phyloP scores from a whole-genome alignment of 2,888 invertebrate genomes.

The Macrophya annulata region DNA sequence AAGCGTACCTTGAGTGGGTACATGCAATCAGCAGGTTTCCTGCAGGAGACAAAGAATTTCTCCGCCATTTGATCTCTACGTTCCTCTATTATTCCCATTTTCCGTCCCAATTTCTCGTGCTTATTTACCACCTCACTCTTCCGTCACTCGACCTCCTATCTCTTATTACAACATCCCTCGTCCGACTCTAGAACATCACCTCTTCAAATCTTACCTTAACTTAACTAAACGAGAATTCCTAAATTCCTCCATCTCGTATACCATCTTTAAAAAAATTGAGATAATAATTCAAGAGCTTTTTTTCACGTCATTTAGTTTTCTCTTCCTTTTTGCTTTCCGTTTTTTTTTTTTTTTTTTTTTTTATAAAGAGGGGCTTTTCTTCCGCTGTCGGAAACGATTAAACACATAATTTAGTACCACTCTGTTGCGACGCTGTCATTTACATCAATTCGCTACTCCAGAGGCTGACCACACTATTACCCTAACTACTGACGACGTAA shows the following conservation, averaged over 20 bases:
- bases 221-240: not conserved
- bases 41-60: slow-evolving; percentile 40
- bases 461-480: slow-evolving; percentile 20
- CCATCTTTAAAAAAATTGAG: slow-evolving; percentile 19
- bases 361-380: not conserved
- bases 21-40: slow-evolving; percentile 45
- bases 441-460: slow-evolving; percentile 1
- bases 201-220: not conserved
- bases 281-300: not conserved
- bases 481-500: slow-evolving; percentile 15
- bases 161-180: slow-evolving; percentile 27
- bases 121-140: slow-evolving; percentile 1
- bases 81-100: slow-evolving; percentile 38
- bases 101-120: slow-evolving; percentile 22
- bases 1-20: slow-evolving; percentile 36
- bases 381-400: not conserved
- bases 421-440: not conserved
- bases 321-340: not conserved
- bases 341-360: not conserved
- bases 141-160: slow-evolving; percentile 24
- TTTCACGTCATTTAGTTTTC: not conserved
- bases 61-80: slow-evolving; percentile 37
- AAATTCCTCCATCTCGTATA: not conserved
- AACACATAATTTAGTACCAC: not conserved
- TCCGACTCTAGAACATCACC: not conserved